A percentile compares a stretch with the other conserved stretches of the same genome.
phyloP scores from a whole-genome alignment of 2,797 vertebrate species.

The Clarias fuscus region DNA sequence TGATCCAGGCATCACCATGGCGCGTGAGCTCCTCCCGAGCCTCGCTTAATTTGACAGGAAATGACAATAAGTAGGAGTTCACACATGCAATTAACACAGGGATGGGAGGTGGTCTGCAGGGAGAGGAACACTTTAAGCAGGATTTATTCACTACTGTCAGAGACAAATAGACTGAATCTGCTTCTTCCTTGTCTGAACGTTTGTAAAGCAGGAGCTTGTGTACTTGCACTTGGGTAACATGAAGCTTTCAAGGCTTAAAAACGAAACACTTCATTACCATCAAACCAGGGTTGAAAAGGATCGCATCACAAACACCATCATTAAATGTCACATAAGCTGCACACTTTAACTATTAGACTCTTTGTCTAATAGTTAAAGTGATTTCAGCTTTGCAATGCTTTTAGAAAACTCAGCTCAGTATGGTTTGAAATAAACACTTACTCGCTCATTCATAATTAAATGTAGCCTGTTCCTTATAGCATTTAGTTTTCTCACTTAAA shows the following conservation, averaged over 20 bases:
- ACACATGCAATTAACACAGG: conserved; percentile 42
- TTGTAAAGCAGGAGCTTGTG: conserved; percentile 40
- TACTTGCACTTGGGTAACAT: neutral
- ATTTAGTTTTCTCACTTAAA: too few relatives aligned
- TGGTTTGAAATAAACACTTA: neutral
- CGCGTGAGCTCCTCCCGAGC: conserved; percentile 32
- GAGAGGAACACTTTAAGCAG: conserved; percentile 31
- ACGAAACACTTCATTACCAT: neutral
- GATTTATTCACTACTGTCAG: conserved; percentile 41
- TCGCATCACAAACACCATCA: neutral
- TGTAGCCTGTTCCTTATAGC: too few relatives aligned
- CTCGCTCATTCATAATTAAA: too few relatives aligned
- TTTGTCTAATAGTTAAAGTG: neutral
- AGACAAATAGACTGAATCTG: conserved; percentile 29
- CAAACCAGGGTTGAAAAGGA: neutral
- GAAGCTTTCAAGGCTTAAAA: neutral
- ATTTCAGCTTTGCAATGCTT: neutral
- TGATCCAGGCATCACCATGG: conserved; percentile 7
- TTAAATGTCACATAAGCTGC: neutral
- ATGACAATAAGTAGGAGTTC: conserved; percentile 43
- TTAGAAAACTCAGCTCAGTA: neutral
- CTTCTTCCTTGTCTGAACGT: conserved; percentile 24
- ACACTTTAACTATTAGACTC: neutral
- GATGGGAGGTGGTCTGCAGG: conserved; percentile 11
- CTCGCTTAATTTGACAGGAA: conserved; percentile 33